phyloP scores from a whole-genome alignment of 2,113 vertebrate species.

The Poicephalus meyeri region DNA sequence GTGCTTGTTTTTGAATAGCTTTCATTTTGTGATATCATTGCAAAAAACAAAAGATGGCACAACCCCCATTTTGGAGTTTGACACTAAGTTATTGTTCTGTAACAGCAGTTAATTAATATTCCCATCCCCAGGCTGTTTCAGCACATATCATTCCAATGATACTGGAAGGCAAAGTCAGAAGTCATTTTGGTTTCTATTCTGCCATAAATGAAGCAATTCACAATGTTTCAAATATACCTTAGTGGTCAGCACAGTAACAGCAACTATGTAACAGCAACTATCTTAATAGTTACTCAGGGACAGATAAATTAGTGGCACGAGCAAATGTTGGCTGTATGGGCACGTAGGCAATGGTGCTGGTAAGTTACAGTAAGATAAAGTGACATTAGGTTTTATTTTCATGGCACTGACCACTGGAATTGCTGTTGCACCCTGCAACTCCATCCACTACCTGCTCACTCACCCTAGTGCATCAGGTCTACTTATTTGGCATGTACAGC shows the following conservation, averaged over 20 bases:
- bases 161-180: background rate
- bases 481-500: background rate
- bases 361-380: slow-evolving; percentile 8
- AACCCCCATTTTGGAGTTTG: background rate
- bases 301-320: slow-evolving; percentile 43
- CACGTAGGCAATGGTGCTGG: slow-evolving; percentile 25
- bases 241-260: background rate
- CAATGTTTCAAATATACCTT: slow-evolving; percentile 39
- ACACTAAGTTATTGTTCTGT: slow-evolving; percentile 10
- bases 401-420: background rate
- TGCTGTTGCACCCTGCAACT: background rate
- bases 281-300: slow-evolving; percentile 55
- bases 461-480: background rate
- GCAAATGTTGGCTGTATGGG: slow-evolving; percentile 18
- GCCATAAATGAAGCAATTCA: background rate
- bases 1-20: background rate
- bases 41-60: background rate
- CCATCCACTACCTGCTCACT: background rate
- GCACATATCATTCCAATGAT: background rate
- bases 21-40: background rate
- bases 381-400: background rate
- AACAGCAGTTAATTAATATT: background rate
- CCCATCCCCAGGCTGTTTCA: background rate
- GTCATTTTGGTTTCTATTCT: slow-evolving; percentile 39
- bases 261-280: slow-evolving; percentile 25